These are phyloP conservation scores for Chymomyza caudatula DNA, from an alignment of 2,888 invertebrate genomes.

Conservation along the genomic window DNA sequence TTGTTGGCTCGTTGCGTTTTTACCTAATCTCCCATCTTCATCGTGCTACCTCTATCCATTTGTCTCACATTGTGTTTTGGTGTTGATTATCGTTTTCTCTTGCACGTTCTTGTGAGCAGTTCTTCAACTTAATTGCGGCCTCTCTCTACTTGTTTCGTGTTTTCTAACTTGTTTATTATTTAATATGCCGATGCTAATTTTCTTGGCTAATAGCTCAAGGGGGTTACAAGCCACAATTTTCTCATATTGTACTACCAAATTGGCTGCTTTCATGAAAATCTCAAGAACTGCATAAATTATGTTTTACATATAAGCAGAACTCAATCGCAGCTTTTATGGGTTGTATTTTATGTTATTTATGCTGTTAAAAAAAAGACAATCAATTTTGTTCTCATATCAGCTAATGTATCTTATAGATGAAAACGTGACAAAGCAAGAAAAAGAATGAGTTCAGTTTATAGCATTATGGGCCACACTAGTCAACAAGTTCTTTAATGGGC, in stretches of 20 bases:
- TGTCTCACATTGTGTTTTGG: slow-evolving; percentile 28
- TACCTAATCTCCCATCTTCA: slow-evolving; percentile 33
- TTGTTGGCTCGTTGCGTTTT: slow-evolving; percentile 24
- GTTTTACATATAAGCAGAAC: neutral
- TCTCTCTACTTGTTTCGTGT: slow-evolving; percentile 46
- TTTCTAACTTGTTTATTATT: slow-evolving; percentile 49
- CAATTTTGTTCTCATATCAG: neutral
- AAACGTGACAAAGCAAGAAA: neutral
- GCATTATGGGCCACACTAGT: neutral
- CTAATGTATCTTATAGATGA: neutral
- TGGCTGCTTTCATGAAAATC: neutral
- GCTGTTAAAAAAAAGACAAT: too few relatives aligned
- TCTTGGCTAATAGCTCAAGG: slow-evolving; percentile 67
- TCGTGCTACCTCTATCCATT: slow-evolving; percentile 21
- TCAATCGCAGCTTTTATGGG: neutral
- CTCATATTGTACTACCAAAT: neutral
- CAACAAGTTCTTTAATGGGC: neutral
- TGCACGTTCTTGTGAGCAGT: slow-evolving; percentile 8
- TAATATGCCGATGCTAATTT: slow-evolving; percentile 59
- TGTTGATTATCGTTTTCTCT: slow-evolving; percentile 12
- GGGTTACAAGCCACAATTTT: slow-evolving; percentile 29
- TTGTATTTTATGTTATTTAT: too few relatives aligned
- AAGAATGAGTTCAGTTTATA: neutral
- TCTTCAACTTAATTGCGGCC: slow-evolving; percentile 31
- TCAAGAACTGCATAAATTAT: neutral